Evolutionary conservation across 2,888 invertebrate genomes (phyloP), one percentile per base, ranked within the genome.

Genomic region (Eubasilissa splendida): DNA sequence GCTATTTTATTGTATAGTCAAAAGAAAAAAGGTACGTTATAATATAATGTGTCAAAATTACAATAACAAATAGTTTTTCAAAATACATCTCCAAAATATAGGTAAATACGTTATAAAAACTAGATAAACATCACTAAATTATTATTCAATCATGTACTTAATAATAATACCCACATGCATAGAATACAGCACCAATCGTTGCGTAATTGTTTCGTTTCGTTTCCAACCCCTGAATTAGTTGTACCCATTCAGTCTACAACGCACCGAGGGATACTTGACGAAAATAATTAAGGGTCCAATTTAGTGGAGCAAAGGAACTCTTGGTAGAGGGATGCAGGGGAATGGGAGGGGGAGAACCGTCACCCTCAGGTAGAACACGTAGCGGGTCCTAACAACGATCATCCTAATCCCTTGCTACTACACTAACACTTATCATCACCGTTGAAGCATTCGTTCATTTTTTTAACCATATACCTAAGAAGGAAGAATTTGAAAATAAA

Each of bases 241-340:
- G 71, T 58, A 56, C 71, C 66, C 9, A 63, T 63, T 63, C 63
- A 7, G 63, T 63, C 52, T 52, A 60, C 63, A 63, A 74, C 76
- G 76, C 82, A 82, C 73, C 75, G 74, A 68, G 76, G 79, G 80
- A 60, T 74, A 83, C 79, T 83, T 80, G 82, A 83, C 82, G 80
- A 83, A 83, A 83, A 83, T 83, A 83, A 83, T 83, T 83, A 83
- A 83, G 80, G 82, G 80, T 71, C 80, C 82, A 82, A 82, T 82
- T 82, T 82, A 78, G 80, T 77, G 78, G 68, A 77, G 77, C 77
- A 76, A 82, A 80, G 79, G 80, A 73, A 73, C 71, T 66, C 77
- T 73, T 70, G 31, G 56, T 63, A 56, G 68, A 66, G 75, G 76
- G 78, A 14, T 58, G 75, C 12, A n/a, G 59, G 80, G 75, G 52